Conservation (phyloP, 2,888 invertebrate genomes). For the Cetonia aurata region DNA sequence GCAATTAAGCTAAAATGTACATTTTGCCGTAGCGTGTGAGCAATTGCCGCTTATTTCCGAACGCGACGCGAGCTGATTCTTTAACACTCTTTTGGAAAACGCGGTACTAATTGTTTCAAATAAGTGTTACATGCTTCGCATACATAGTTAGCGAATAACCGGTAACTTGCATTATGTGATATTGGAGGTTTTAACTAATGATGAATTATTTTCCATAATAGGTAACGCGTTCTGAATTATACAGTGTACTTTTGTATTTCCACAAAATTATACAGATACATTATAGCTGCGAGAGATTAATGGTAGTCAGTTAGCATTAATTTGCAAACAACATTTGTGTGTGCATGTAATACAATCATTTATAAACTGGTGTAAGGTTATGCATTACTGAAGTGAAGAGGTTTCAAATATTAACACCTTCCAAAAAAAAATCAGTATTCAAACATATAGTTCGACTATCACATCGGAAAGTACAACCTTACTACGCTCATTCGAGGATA, state of each 20-base stretch:
- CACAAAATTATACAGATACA: slow-evolving; percentile 23
- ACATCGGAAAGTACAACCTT: too few relatives aligned
- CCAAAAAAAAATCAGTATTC: too few relatives aligned
- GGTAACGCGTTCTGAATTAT: neutral
- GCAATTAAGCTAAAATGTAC: slow-evolving; percentile 52
- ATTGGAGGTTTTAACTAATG: slow-evolving; percentile 25
- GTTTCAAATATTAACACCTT: neutral
- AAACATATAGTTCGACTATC: too few relatives aligned
- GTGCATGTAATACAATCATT: slow-evolving; percentile 17
- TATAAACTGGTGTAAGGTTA: slow-evolving; percentile 2
- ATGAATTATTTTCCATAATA: slow-evolving; percentile 25
- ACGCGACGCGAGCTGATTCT: slow-evolving; percentile 39
- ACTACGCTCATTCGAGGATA: too few relatives aligned
- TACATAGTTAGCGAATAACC: slow-evolving; percentile 23
- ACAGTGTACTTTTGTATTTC: slow-evolving; percentile 5
- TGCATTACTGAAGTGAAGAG: neutral
- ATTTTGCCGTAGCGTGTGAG: slow-evolving; percentile 47
- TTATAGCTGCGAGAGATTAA: slow-evolving; percentile 25
- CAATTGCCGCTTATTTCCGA: slow-evolving; percentile 33
- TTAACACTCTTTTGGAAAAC: slow-evolving; percentile 29
- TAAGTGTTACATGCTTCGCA: slow-evolving; percentile 27
- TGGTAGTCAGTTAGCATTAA: slow-evolving; percentile 27
- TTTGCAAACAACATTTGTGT: slow-evolving; percentile 15
- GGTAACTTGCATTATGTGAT: slow-evolving; percentile 16
- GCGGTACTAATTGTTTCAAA: slow-evolving; percentile 32